Base-by-base conservation (phyloP, 92 coral and sea anemone genomes). In the Galaxea fascicularis region DNA sequence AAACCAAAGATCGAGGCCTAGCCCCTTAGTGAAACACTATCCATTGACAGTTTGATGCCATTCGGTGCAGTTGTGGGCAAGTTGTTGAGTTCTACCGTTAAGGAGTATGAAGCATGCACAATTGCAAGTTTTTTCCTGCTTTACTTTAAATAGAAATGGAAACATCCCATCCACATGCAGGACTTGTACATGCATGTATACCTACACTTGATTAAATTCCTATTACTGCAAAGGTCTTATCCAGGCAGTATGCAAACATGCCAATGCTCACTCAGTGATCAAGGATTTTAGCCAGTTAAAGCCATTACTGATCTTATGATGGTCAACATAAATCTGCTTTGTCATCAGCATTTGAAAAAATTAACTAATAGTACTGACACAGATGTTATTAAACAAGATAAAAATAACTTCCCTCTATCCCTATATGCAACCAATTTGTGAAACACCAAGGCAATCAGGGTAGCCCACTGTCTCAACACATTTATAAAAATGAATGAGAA, bases 401-500 rank as follows among this genome's bases (percentile, higher is more conserved):
- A 79, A 65, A 47, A 65, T 49, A 8, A 60, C 85, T 56, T 69
- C 51, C 64, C 20, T 29, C 71, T 35, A 35, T 35, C 41, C 41
- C 6, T 35, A 2, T n/a, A 45, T 14, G 22, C 54, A 80, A 70
- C 65, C 77, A 69, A 28, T 59, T 12, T 35, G 13, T 39, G 47
- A 65, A 65, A 65, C 74, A 28, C 49, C 74, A 64, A 47, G 56
- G 29, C 25, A 60, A 59, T 59, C 65, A 6, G 22, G 17, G 75
- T 18, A 67, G 57, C 77, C 41, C 22, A 29, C 51, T 21, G 46
- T 51, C 65, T 51, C 20, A 66, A 47, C 51, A 16, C 21, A 53
- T 29, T 47, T 70, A 82, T 82, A 82, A 82, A 82, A 82, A 75
- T 57, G 86, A 82, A 39, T n/a, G 59, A 82, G 57, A 44, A 27